Base-by-base conservation (phyloP, 2,888 invertebrate genomes). In the Folsomia candida region DNA sequence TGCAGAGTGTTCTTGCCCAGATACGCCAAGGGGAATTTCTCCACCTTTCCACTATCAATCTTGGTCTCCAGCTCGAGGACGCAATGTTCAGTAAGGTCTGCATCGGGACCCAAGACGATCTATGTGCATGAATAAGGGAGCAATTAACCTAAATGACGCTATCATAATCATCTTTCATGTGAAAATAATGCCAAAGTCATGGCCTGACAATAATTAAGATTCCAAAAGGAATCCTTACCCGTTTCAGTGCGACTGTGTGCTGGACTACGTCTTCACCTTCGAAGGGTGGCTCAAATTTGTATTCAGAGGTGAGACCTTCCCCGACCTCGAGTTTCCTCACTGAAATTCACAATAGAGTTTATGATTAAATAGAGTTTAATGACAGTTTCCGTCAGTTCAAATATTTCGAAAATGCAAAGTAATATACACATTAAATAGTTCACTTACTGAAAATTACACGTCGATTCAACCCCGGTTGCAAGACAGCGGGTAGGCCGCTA, bases 11-110 rank as follows among this genome's bases (percentile, higher is more conserved):
- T 47, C 28, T 66, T 64, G 25, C 62, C 54, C 20, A 73, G 66
- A 57, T 63, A 54, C 3, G 62, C 68, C 62, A 73, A 14, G 2
- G 73, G 73, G 24, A 71, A 70, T 2, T 22, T 67, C 2, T 37
- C 59, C 20, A 26, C 47, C 18, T 66, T 57, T 3, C 58, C 67
- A 1, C 57, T 57, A 51, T 69, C 69, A 3, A 25, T 51, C 64
- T 24, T 4, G 1, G 67, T 61, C 18, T 69, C 69, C 9, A 51
- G 62, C 4, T 24, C 18, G 14, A 72, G 37, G 54, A 66, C 24
- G 26, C 65, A 51, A 11, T 25, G 3, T 18, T 72, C 72, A 4
- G 26, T 27, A 3, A 28, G 58, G 24, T 67, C 67, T 2, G 69
- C 72, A 28, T 69, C 51, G 3, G 62, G 47, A 2, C 72, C 72